phyloP scores from a whole-genome alignment of 2,113 vertebrate genomes.

The Sinocyclocheilus maitianheensis region DNA sequence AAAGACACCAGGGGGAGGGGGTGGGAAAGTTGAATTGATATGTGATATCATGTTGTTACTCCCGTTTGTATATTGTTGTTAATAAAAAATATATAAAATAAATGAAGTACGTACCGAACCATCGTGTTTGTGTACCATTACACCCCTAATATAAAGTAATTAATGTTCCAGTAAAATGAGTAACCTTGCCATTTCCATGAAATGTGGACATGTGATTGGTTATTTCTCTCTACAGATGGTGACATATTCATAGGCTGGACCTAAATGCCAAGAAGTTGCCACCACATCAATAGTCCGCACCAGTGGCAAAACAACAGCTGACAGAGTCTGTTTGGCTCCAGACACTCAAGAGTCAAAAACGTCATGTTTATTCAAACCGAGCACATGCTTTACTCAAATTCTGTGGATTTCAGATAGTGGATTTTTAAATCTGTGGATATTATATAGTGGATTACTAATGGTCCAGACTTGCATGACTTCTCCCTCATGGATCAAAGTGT shows the following conservation, averaged over 20 bases:
- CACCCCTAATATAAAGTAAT: neutral
- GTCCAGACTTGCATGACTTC: neutral
- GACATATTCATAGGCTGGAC: constrained; percentile 8
- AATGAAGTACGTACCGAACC: too few species aligned
- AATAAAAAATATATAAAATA: too few species aligned
- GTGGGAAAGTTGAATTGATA: too few species aligned
- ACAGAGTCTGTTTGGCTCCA: constrained; percentile 27
- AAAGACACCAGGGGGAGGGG: too few species aligned
- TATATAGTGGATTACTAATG: neutral
- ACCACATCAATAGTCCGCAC: constrained; percentile 16
- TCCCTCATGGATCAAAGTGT: too few species aligned
- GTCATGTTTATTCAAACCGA: neutral
- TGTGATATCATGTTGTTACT: too few species aligned
- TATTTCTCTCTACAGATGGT: constrained; percentile 11
- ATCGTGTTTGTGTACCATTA: too few species aligned
- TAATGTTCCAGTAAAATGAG: neutral
- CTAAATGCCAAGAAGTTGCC: constrained; percentile 24
- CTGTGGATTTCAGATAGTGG: neutral
- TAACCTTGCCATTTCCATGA: neutral
- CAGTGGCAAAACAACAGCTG: constrained; percentile 34
- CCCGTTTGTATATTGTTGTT: too few species aligned
- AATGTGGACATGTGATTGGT: neutral
- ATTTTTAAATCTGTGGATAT: too few species aligned
- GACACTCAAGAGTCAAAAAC: neutral
- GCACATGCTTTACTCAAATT: neutral